phyloP scores from a whole-genome alignment of 23 tunicate species.

The Trididemnum clinides region DNA sequence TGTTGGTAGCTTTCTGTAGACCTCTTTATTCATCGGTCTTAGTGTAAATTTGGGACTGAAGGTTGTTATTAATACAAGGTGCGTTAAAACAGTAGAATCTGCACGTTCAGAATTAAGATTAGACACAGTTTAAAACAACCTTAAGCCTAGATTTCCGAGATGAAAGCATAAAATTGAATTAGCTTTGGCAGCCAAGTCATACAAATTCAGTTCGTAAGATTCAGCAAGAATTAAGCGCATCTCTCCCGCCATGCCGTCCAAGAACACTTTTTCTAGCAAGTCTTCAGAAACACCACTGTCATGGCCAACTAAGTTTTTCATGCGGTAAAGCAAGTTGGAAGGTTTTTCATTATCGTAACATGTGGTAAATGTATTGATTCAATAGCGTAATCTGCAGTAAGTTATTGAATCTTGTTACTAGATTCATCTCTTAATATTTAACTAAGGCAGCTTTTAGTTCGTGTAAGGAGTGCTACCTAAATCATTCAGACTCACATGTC shows the following conservation, averaged over 20 bases:
- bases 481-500: neutral
- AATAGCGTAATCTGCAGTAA: neutral
- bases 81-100: neutral
- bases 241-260: neutral
- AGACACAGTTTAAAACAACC: too few relatives aligned
- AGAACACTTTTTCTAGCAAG: neutral
- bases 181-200: conserved; percentile 11
- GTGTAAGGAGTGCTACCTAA: neutral
- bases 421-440: neutral
- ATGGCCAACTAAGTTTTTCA: conserved; percentile 9
- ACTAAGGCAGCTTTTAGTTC: neutral
- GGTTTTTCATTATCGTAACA: neutral
- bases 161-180: neutral
- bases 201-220: neutral
- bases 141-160: too few relatives aligned
- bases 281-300: neutral
- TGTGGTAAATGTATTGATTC: too few relatives aligned
- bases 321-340: conserved; percentile 2
- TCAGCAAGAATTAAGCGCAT: conserved; percentile 4
- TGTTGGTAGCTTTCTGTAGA: too few relatives aligned
- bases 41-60: neutral
- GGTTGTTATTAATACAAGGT: neutral
- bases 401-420: neutral
- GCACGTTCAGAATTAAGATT: neutral
- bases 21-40: too few relatives aligned